Conservation (phyloP, 2,888 invertebrate species). For the Cephus rjabovi region DNA sequence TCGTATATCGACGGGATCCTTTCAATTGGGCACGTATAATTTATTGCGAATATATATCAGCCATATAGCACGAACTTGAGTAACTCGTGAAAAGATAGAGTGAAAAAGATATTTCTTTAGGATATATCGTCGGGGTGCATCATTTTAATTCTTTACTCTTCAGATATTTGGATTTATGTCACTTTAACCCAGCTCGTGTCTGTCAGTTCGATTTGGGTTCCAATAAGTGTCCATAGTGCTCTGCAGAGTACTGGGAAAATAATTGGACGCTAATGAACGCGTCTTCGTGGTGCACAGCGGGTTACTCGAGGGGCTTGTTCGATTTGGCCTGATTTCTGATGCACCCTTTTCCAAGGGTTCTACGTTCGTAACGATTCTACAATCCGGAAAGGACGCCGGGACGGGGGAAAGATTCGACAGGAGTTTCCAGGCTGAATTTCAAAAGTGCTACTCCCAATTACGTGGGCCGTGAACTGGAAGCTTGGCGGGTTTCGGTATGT, state of each 20-base stretch:
- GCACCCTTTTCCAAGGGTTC: neutral
- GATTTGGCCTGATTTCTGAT: neutral
- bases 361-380: neutral
- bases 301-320: neutral
- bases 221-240: neutral
- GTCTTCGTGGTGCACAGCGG: neutral
- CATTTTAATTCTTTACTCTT: neutral
- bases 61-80: neutral
- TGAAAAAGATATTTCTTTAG: neutral
- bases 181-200: neutral
- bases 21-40: no score
- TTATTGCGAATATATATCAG: no score
- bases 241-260: constrained; percentile 38
- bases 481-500: neutral
- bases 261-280: constrained; percentile 59
- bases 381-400: neutral
- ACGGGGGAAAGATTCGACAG: neutral
- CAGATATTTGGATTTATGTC: neutral
- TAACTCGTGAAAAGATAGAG: neutral
- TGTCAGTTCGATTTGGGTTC: neutral
- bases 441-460: constrained; percentile 1
- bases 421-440: neutral
- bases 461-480: neutral
- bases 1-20: no score
- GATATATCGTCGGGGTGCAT: neutral